Evolutionary conservation across 2,888 invertebrate species (phyloP).

Genomic region (Tenthredo scrophulariae): DNA sequence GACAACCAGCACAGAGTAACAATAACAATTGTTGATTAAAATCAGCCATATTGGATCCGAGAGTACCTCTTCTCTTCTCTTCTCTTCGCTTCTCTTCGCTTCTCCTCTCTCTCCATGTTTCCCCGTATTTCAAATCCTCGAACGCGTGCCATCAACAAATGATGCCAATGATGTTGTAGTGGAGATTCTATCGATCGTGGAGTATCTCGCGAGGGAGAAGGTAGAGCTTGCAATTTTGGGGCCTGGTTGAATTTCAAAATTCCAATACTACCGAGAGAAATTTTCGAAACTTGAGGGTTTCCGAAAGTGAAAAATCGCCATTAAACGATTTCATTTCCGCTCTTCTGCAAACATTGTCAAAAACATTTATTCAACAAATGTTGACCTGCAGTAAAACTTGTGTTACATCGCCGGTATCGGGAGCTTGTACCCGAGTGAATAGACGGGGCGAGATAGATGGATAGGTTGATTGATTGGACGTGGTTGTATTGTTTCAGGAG

Average conservation of each 20-base stretch:
- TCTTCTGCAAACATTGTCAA: neutral
- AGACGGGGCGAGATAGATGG: slow-evolving; percentile 61
- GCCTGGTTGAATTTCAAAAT: too few species aligned
- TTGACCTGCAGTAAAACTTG: neutral
- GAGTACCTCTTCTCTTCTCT: neutral
- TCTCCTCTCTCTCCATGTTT: neutral
- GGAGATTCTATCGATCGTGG: neutral
- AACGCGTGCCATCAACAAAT: neutral
- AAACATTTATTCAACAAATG: neutral
- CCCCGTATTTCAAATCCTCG: slow-evolving; percentile 2
- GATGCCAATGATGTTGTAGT: neutral
- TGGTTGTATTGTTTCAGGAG: slow-evolving; percentile 77
- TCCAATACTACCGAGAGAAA: too few species aligned
- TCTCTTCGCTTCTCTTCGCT: neutral
- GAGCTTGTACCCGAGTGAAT: neutral
- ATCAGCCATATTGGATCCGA: slow-evolving; percentile 43
- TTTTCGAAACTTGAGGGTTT: too few species aligned
- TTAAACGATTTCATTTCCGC: neutral
- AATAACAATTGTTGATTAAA: slow-evolving; percentile 45
- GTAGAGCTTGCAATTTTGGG: too few species aligned
- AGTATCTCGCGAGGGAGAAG: neutral
- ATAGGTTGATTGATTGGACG: slow-evolving; percentile 76
- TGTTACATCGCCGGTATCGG: neutral
- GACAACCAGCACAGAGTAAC: slow-evolving; percentile 22
- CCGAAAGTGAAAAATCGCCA: neutral